These are phyloP conservation scores for Phoeniculus purpureus DNA, from an alignment of 2,797 vertebrate genomes.

Conservation along the genomic window DNA sequence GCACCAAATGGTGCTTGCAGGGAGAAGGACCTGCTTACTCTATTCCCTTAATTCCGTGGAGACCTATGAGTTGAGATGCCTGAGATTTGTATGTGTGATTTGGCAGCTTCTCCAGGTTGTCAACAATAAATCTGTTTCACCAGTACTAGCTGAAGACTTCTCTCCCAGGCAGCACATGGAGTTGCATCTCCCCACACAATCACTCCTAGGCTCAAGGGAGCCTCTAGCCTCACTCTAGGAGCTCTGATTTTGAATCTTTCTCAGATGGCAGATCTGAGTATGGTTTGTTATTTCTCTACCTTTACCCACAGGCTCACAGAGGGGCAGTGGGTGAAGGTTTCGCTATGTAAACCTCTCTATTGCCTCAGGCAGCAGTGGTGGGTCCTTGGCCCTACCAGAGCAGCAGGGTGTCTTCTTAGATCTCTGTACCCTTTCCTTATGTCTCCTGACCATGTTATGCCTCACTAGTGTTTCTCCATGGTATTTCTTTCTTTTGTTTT, in stretches of 20 bases:
- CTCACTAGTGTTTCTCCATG: not conserved
- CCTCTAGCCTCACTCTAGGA: fast-evolving
- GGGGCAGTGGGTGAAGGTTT: not conserved
- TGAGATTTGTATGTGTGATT: not conserved
- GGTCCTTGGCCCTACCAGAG: not conserved
- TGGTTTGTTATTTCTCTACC: not conserved
- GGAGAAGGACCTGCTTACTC: not conserved
- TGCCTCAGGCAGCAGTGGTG: not conserved
- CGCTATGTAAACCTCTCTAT: not conserved
- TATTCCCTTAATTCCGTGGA: not conserved
- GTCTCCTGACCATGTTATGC: not conserved
- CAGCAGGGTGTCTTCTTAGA: not conserved
- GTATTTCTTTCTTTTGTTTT: not conserved
- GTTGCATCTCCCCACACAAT: not conserved
- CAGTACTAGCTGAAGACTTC: not conserved
- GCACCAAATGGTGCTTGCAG: not conserved
- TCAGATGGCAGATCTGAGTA: not conserved
- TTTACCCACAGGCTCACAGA: not conserved
- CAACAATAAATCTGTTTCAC: not conserved
- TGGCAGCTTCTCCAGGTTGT: not conserved
- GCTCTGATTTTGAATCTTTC: not conserved
- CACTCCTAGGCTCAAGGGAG: not conserved
- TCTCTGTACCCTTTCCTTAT: not conserved
- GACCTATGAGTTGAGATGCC: not conserved
- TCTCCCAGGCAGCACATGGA: not conserved